Conservation (phyloP, 2,797 vertebrate genomes). For the Yasuhikotakia modesta region DNA sequence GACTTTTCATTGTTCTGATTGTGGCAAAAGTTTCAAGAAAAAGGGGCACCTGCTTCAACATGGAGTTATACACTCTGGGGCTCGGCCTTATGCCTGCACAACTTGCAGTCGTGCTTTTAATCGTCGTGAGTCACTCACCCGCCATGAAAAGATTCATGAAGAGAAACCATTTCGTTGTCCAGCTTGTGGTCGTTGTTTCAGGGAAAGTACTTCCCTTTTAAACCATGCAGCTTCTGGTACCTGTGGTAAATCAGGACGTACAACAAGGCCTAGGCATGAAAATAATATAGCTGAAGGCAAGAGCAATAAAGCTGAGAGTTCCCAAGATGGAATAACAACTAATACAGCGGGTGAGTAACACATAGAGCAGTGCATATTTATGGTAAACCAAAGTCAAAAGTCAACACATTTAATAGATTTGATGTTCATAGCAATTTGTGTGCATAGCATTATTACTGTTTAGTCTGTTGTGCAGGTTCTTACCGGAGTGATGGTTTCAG, state of each 20-base stretch:
- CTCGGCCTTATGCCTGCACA: conserved; percentile 88
- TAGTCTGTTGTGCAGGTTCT: conserved; percentile 83
- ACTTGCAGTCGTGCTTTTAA: conserved; percentile 93
- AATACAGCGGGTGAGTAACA: conserved; percentile 62
- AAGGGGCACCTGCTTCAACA: conserved; percentile 94
- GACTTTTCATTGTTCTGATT: conserved; percentile 88
- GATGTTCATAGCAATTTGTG: conserved; percentile 24
- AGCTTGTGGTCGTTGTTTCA: conserved; percentile 86
- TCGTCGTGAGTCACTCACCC: conserved; percentile 92
- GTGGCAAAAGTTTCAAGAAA: conserved; percentile 93
- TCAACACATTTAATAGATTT: conserved; percentile 41
- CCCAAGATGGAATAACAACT: conserved; percentile 74
- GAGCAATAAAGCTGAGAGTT: conserved; percentile 76
- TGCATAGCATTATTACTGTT: conserved; percentile 74
- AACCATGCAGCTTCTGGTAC: conserved; percentile 86
- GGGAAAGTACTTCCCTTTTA: conserved; percentile 83
- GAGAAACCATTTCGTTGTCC: conserved; percentile 91
- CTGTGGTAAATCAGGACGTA: conserved; percentile 84
- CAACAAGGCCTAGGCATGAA: conserved; percentile 74
- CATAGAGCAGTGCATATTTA: conserved; percentile 35
- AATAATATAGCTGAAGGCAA: conserved; percentile 75
- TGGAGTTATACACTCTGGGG: conserved; percentile 89
- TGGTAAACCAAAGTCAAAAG: conserved; percentile 41
- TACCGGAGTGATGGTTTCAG: conserved; percentile 63
- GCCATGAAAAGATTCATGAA: conserved; percentile 93